These are phyloP conservation scores for Notocelia uddmanniana DNA, from an alignment of 2,888 invertebrate genomes.

Conservation along the genomic window DNA sequence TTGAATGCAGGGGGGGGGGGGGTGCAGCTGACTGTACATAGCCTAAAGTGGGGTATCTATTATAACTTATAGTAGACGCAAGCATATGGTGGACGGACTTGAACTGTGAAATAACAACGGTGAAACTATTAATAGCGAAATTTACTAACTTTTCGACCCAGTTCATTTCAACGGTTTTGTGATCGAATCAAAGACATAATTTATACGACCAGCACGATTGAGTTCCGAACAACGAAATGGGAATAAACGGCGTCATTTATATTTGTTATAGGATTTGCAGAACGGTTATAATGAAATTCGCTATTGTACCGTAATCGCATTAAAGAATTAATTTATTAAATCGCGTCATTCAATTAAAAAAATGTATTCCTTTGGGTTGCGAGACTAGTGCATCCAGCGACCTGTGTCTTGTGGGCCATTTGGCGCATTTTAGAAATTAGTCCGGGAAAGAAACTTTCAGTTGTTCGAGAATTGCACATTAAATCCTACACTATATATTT, in stretches of 20 bases:
- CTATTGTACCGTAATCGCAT: background rate
- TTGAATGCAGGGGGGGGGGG: too few species aligned
- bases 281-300: background rate
- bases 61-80: too few species aligned
- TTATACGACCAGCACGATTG: background rate
- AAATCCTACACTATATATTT: too few species aligned
- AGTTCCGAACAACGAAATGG: conserved; percentile 2
- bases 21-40: too few species aligned
- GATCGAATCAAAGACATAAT: background rate
- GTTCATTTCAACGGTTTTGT: background rate
- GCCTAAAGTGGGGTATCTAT: background rate
- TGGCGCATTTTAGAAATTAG: background rate
- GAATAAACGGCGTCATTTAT: background rate
- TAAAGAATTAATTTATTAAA: background rate
- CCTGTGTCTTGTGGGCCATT: background rate
- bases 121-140: background rate
- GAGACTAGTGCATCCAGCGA: background rate
- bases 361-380: background rate
- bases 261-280: background rate
- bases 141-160: background rate
- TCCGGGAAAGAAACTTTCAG: too few species aligned
- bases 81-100: background rate
- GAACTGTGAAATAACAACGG: background rate
- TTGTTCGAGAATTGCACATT: too few species aligned
- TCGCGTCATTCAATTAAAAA: background rate